These are phyloP conservation scores for Microctonus brassicae DNA, from an alignment of 2,888 invertebrate genomes.

Conservation along the genomic window DNA sequence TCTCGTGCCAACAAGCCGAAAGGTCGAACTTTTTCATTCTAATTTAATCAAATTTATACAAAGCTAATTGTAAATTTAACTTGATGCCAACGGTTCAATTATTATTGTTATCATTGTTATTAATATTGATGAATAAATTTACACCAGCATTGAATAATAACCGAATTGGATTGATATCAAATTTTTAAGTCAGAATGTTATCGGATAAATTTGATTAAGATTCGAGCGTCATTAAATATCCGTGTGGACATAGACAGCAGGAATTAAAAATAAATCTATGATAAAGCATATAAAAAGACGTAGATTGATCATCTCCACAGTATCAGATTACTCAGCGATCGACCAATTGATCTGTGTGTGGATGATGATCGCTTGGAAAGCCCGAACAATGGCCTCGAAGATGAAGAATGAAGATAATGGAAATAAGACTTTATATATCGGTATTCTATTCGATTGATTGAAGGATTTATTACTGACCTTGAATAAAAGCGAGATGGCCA, in stretches of 20 bases:
- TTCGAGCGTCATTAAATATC: too few species aligned
- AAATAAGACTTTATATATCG: conserved; percentile 23
- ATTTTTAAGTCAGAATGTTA: too few species aligned
- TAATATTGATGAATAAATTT: too few species aligned
- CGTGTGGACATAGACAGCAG: not conserved
- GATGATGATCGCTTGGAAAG: conserved; percentile 6
- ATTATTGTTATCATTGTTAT: too few species aligned
- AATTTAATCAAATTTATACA: not conserved
- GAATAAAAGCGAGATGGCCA: conserved; percentile 58
- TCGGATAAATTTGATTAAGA: too few species aligned
- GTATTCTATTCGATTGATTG: conserved; percentile 25
- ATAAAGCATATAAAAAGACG: conserved; percentile 2
- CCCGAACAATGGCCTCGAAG: conserved; percentile 11
- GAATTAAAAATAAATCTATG: not conserved
- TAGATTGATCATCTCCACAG: conserved; percentile 7
- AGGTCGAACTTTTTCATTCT: too few species aligned
- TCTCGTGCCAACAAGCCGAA: not conserved
- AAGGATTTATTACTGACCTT: conserved; percentile 53
- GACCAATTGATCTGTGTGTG: conserved; percentile 4
- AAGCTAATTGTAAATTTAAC: too few species aligned
- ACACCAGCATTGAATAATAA: too few species aligned
- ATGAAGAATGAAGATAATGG: conserved; percentile 29
- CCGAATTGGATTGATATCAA: too few species aligned
- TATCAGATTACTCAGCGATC: conserved; percentile 7
- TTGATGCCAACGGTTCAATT: too few species aligned